phyloP scores from a whole-genome alignment of 2,113 vertebrate species.

The Podilymbus podiceps region DNA sequence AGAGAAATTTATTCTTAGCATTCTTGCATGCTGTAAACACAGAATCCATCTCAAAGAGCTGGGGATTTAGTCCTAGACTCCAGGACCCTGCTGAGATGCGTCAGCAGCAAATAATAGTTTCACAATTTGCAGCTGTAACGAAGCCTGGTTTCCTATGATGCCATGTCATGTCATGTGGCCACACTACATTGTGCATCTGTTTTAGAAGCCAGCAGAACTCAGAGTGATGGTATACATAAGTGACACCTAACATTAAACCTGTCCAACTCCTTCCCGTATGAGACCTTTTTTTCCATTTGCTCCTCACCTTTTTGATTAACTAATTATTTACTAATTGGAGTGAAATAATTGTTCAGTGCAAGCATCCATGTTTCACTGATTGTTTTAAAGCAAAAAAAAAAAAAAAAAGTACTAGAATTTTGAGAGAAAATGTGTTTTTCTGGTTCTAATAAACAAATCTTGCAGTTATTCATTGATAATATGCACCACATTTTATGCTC shows the following conservation, averaged over 20 bases:
- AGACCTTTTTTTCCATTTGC: background rate
- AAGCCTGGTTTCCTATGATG: background rate
- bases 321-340: background rate
- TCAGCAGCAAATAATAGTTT: background rate
- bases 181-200: background rate
- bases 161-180: accelerated
- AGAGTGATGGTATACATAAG: background rate
- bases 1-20: background rate
- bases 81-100: accelerated
- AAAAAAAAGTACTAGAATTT: background rate
- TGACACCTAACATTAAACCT: background rate
- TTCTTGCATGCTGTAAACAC: background rate
- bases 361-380: background rate
- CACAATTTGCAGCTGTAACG: background rate
- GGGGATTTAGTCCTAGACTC: background rate
- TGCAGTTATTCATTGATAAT: background rate
- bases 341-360: background rate
- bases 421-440: background rate
- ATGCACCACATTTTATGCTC: background rate
- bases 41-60: background rate
- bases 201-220: background rate
- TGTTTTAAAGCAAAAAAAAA: background rate
- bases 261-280: background rate
- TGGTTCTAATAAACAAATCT: background rate
- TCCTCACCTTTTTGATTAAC: background rate